These are phyloP conservation scores for Petaurus breviceps DNA, from an alignment of 2,113 vertebrate species.

Conservation along the genomic window DNA sequence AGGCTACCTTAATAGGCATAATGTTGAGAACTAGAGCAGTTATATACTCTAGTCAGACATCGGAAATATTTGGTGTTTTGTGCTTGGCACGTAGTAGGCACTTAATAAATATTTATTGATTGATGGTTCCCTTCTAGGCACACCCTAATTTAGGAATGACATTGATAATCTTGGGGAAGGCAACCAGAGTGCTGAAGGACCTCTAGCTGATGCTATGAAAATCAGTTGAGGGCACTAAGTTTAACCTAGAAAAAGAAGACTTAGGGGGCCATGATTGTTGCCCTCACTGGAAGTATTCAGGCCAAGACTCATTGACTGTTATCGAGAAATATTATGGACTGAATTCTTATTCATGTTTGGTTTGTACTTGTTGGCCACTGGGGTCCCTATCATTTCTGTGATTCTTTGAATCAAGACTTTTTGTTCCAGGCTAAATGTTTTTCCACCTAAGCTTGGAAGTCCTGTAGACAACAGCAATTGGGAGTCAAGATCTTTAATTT, in stretches of 20 bases:
- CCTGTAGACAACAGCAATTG: neutral
- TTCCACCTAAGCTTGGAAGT: neutral
- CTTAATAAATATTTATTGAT: constrained; percentile 15
- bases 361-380: neutral
- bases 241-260: neutral
- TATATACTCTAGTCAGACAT: neutral
- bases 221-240: neutral
- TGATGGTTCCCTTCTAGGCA: neutral
- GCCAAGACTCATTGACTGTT: neutral
- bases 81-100: neutral
- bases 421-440: neutral
- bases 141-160: neutral
- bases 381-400: neutral
- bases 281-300: neutral
- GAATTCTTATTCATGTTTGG: neutral
- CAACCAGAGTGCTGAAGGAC: neutral
- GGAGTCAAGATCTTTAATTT: neutral
- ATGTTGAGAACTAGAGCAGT: neutral
- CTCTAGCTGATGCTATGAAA: neutral
- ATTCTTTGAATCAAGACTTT: neutral
- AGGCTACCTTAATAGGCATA: too few species aligned
- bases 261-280: neutral
- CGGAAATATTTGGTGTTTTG: neutral
- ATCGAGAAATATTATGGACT: neutral
- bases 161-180: neutral